Evolutionary conservation across 2,113 vertebrate genomes (phyloP).

Genomic region (Antidorcas marsupialis): DNA sequence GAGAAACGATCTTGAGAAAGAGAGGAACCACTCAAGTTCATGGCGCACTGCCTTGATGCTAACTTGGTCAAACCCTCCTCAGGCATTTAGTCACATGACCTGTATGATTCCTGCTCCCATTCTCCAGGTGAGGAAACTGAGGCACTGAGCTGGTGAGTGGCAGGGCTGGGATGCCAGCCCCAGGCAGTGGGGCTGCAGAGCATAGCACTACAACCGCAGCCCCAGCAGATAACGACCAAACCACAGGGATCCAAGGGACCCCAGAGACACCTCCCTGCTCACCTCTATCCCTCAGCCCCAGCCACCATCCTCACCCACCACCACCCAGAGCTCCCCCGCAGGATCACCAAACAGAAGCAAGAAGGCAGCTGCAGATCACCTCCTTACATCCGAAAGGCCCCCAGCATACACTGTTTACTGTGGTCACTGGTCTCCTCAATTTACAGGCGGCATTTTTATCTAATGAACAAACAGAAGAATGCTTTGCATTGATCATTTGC

Average conservation of each 20-base stretch:
- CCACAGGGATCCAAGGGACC: too few species aligned
- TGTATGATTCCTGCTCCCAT: neutral
- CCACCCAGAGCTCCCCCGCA: neutral
- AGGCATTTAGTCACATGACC: neutral
- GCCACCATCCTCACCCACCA: neutral
- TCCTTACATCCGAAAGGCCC: neutral
- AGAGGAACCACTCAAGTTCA: rapidly evolving
- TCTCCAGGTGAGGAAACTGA: neutral
- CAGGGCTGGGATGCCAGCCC: neutral
- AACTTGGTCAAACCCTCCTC: neutral
- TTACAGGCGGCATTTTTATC: neutral
- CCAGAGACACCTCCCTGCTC: neutral
- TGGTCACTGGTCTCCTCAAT: neutral
- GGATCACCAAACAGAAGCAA: neutral
- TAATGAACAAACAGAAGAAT: neutral
- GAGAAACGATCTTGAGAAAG: rapidly evolving
- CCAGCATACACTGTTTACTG: rapidly evolving
- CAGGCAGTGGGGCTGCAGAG: neutral
- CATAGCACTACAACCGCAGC: neutral
- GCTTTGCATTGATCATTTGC: neutral
- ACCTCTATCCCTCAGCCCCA: neutral
- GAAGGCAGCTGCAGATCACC: rapidly evolving
- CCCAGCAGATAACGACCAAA: neutral
- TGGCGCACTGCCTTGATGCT: rapidly evolving
- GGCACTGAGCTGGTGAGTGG: neutral